Percentiles rank a stretch among this genome's conserved stretches.
Conservation (phyloP, 92 coral and sea anemone species). For the Plumapathes pennacea region DNA sequence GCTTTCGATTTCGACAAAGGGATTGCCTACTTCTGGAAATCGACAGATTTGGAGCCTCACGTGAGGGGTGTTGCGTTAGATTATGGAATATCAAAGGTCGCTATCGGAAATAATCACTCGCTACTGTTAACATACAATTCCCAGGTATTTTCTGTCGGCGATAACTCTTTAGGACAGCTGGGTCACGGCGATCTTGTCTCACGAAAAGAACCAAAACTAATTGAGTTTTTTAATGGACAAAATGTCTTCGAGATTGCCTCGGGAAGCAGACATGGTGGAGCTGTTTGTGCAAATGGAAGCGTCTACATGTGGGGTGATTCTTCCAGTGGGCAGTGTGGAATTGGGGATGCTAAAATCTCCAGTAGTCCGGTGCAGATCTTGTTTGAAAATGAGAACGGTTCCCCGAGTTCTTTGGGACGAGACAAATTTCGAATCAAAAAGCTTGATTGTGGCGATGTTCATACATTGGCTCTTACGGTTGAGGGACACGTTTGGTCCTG, state of each 20-base stretch:
- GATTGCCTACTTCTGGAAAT: conserved; percentile 87
- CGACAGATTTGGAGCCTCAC: conserved; percentile 80
- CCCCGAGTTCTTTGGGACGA: not conserved
- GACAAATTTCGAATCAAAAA: conserved; percentile 31
- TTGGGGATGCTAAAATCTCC: conserved; percentile 56
- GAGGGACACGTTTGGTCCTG: conserved; percentile 93
- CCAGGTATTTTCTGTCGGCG: conserved; percentile 78
- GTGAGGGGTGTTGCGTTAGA: conserved; percentile 58
- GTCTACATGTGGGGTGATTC: conserved; percentile 97
- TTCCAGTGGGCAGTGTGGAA: conserved; percentile 93
- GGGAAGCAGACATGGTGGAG: conserved; percentile 81
- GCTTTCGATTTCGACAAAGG: conserved; percentile 73
- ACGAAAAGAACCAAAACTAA: conserved; percentile 54
- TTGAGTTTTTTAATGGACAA: conserved; percentile 60
- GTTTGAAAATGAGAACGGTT: conserved; percentile 35
- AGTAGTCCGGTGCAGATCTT: conserved; percentile 56
- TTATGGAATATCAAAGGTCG: conserved; percentile 83
- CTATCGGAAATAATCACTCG: conserved; percentile 85
- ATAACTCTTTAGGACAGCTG: conserved; percentile 85
- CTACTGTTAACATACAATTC: conserved; percentile 76
- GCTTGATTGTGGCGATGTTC: conserved; percentile 86
- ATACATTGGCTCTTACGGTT: conserved; percentile 69
- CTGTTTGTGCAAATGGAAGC: conserved; percentile 66
- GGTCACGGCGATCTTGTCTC: conserved; percentile 80
- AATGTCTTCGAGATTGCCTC: conserved; percentile 71